Percentiles rank a stretch among this genome's conserved stretches.
Evolutionary conservation across 2,888 invertebrate species (phyloP).

Genomic region (Pyrrhia umbra): DNA sequence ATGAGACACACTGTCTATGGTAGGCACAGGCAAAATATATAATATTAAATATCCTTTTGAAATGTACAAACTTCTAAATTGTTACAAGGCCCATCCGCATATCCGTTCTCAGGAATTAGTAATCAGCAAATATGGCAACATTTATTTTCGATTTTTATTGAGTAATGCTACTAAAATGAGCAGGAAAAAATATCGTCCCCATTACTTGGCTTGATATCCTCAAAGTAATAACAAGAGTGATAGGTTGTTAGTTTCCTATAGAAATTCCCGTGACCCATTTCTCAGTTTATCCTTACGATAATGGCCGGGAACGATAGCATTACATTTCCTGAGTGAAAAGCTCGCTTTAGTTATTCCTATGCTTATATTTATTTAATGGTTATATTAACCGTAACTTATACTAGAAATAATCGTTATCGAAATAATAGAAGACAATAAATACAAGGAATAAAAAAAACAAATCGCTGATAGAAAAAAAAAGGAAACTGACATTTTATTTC

Average conservation of each 20-base stretch:
- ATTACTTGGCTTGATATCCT: background rate
- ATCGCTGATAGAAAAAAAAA: background rate
- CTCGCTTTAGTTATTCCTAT: background rate
- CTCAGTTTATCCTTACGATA: background rate
- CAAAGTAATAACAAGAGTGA: constrained; percentile 13
- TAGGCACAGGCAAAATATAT: too few species aligned
- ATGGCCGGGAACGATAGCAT: background rate
- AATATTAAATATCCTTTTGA: too few species aligned
- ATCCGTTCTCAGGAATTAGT: too few species aligned
- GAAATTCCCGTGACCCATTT: constrained; percentile 12
- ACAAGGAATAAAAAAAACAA: too few species aligned
- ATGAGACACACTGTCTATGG: too few species aligned
- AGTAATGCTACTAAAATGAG: background rate
- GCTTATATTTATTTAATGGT: too few species aligned
- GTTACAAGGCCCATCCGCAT: too few species aligned
- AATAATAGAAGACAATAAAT: too few species aligned
- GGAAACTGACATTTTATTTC: background rate
- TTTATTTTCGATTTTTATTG: too few species aligned
- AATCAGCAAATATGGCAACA: background rate
- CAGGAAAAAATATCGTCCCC: constrained; percentile 5
- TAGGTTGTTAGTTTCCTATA: constrained; percentile 3
- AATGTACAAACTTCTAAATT: too few species aligned
- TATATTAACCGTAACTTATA: too few species aligned
- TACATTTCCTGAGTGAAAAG: constrained; percentile 16
- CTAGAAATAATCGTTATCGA: too few species aligned